Conservation (phyloP, 2,113 vertebrate species). For the Bagarius yarrelli region DNA sequence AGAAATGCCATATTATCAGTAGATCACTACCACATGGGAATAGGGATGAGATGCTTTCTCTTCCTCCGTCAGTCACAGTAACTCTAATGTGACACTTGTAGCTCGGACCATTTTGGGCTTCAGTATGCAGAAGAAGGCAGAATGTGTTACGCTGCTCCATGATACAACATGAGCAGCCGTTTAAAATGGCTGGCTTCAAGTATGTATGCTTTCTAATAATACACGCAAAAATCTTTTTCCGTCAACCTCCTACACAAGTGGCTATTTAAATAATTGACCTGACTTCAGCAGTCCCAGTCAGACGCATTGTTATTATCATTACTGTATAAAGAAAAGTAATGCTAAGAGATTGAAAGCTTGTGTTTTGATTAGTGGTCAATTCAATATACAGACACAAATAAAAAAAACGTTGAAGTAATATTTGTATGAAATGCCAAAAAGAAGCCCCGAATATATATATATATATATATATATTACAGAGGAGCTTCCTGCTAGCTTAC, state of each 20-base stretch:
- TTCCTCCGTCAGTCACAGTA: background rate
- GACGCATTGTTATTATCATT: background rate
- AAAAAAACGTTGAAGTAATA: background rate
- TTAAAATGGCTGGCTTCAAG: background rate
- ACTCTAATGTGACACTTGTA: too few species aligned
- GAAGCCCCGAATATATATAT: too few species aligned
- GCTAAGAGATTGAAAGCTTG: background rate
- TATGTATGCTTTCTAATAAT: background rate
- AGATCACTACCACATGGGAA: background rate
- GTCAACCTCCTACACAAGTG: background rate
- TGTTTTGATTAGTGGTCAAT: background rate
- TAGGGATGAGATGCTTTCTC: background rate
- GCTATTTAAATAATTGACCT: background rate
- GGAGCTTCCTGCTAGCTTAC: background rate
- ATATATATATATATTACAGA: too few species aligned
- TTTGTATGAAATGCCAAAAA: too few species aligned
- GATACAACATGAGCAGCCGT: background rate
- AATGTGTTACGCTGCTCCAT: background rate
- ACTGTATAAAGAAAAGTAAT: background rate
- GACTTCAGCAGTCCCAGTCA: background rate
- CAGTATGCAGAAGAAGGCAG: background rate
- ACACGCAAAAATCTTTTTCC: background rate
- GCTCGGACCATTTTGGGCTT: background rate
- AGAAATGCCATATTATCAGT: background rate
- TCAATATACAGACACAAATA: background rate